A percentile compares a stretch with the other conserved stretches of the same genome.
These are phyloP conservation scores for Athalia rosae DNA, from an alignment of 2,888 invertebrate genomes.

Conservation along the genomic window DNA sequence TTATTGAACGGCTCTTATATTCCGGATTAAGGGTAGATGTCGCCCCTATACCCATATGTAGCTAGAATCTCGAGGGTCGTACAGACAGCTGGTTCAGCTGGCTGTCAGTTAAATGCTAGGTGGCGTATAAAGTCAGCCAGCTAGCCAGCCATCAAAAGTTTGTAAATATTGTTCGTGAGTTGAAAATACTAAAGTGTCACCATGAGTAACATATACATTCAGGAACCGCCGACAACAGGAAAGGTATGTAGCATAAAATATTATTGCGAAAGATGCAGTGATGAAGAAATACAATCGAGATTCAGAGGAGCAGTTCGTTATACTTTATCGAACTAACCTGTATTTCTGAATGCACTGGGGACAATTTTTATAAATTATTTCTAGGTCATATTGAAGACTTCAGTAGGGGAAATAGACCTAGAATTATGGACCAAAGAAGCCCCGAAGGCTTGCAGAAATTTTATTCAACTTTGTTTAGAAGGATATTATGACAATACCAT, in stretches of 20 bases:
- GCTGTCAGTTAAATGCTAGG: no score
- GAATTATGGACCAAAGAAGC: slow-evolving; percentile 98
- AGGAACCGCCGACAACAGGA: slow-evolving; percentile 96
- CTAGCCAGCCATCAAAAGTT: neutral
- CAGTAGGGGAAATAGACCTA: slow-evolving; percentile 97
- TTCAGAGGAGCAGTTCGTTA: neutral
- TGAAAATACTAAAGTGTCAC: slow-evolving; percentile 51
- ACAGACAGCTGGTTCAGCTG: no score
- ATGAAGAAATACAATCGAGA: slow-evolving; percentile 18
- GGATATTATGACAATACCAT: slow-evolving; percentile 94
- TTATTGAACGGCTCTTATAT: no score
- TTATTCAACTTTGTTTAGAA: slow-evolving; percentile 97
- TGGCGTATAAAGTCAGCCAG: no score
- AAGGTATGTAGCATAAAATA: slow-evolving; percentile 80
- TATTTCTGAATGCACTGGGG: no score
- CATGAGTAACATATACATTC: slow-evolving; percentile 99
- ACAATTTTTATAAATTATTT: slow-evolving; percentile 55
- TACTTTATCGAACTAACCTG: neutral
- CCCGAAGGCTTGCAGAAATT: slow-evolving; percentile 95
- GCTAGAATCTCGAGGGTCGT: no score
- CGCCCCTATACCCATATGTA: no score
- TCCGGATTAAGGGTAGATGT: no score
- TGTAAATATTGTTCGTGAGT: slow-evolving; percentile 17
- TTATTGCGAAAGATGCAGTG: neutral
- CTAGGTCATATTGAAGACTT: slow-evolving; percentile 92